A percentile compares a stretch with the other conserved stretches of the same genome.
Evolutionary conservation across 1,140 invertebrate species (phyloP).

Genomic region (Medauroidea extradentata): DNA sequence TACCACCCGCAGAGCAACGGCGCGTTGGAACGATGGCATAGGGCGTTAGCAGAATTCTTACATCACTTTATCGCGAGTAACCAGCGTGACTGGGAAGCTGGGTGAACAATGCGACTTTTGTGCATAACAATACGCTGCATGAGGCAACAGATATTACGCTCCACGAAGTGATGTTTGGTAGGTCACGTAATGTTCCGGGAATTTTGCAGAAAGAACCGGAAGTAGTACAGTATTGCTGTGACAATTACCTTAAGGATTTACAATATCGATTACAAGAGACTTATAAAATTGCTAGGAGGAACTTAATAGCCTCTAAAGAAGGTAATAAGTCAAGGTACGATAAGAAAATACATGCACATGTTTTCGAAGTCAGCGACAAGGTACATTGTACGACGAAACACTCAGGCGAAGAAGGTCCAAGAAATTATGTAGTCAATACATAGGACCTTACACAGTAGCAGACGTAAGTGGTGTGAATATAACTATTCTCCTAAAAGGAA

Average conservation of each 20-base stretch:
- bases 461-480: neutral
- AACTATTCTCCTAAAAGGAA: neutral
- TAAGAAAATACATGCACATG: neutral
- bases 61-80: slow-evolving; percentile 20
- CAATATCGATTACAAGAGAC: no score
- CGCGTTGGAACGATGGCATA: slow-evolving; percentile 27
- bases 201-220: neutral
- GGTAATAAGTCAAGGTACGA: neutral
- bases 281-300: no score
- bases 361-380: neutral
- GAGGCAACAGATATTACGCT: slow-evolving; percentile 29
- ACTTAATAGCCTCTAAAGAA: neutral
- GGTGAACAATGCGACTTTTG: slow-evolving; percentile 9
- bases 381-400: neutral
- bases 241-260: neutral
- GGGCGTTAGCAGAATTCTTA: neutral
- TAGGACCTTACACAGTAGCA: neutral
- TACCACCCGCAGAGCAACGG: slow-evolving; percentile 30
- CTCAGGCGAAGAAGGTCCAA: neutral
- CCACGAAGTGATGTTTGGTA: slow-evolving; percentile 32
- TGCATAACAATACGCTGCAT: slow-evolving; percentile 33
- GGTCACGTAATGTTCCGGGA: slow-evolving; percentile 22
- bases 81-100: slow-evolving; percentile 35
- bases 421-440: neutral
- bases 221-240: neutral